These are phyloP conservation scores for Rhyzopertha dominica DNA, from an alignment of 1,140 invertebrate genomes.

Conservation along the genomic window DNA sequence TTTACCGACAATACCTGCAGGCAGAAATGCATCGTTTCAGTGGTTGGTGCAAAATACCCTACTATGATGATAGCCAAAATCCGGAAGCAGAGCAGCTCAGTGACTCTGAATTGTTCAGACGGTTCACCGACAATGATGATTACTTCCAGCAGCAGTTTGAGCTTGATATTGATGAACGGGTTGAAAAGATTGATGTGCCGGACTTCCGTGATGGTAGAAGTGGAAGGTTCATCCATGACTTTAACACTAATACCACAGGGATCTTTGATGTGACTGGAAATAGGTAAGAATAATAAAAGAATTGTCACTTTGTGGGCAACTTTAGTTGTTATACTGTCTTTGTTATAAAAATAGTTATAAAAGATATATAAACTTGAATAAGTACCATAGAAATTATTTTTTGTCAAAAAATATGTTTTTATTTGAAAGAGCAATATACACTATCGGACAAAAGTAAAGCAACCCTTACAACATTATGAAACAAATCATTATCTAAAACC, in stretches of 20 bases:
- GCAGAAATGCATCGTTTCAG: constrained; percentile 56
- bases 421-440: too few species aligned
- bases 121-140: constrained; percentile 37
- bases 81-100: constrained; percentile 22
- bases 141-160: constrained; percentile 74
- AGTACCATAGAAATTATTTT: too few species aligned
- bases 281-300: too few species aligned
- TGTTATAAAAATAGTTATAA: too few species aligned
- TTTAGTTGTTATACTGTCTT: too few species aligned
- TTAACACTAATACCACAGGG: constrained; percentile 75
- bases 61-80: constrained; percentile 4
- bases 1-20: constrained; percentile 70
- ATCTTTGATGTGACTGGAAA: constrained; percentile 74
- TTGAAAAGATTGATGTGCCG: constrained; percentile 75
- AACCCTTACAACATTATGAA: too few species aligned
- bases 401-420: too few species aligned
- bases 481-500: too few species aligned
- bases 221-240: constrained; percentile 86
- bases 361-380: too few species aligned
- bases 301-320: too few species aligned
- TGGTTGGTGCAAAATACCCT: constrained; percentile 59
- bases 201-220: constrained; percentile 70
- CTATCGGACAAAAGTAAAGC: too few species aligned
- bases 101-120: constrained; percentile 41
- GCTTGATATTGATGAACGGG: constrained; percentile 60